Conservation (phyloP, 2,113 vertebrate species). For the Xenus cinereus region DNA sequence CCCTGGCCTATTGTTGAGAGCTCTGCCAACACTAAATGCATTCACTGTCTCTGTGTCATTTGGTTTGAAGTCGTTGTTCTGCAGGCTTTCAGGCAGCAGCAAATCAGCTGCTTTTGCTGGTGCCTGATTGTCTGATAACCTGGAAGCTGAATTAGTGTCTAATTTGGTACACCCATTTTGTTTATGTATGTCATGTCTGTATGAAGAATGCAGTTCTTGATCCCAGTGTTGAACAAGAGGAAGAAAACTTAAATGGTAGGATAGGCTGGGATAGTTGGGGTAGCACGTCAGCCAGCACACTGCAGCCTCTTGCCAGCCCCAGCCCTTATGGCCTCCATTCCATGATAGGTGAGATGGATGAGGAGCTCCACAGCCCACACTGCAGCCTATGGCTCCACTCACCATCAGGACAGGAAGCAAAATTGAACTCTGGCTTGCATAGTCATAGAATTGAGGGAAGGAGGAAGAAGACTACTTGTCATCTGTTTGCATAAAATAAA, state of each 20-base stretch:
- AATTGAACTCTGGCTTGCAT: background rate
- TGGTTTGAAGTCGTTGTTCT: background rate
- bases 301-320: background rate
- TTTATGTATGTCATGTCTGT: accelerated
- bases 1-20: background rate
- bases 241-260: background rate
- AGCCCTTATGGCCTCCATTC: accelerated
- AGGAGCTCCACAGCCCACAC: background rate
- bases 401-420: background rate
- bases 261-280: background rate
- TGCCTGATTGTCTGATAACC: background rate
- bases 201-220: background rate
- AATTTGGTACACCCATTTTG: background rate
- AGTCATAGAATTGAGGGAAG: background rate
- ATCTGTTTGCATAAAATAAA: background rate
- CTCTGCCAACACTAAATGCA: background rate
- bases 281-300: background rate
- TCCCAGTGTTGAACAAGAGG: background rate
- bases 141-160: background rate
- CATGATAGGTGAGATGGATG: no score
- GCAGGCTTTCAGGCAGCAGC: background rate
- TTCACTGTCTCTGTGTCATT: background rate
- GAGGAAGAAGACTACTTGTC: background rate
- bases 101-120: background rate
- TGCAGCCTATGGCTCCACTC: background rate